Base-by-base conservation (phyloP, 2,888 invertebrate species). In the Ormyrus nitidulus region DNA sequence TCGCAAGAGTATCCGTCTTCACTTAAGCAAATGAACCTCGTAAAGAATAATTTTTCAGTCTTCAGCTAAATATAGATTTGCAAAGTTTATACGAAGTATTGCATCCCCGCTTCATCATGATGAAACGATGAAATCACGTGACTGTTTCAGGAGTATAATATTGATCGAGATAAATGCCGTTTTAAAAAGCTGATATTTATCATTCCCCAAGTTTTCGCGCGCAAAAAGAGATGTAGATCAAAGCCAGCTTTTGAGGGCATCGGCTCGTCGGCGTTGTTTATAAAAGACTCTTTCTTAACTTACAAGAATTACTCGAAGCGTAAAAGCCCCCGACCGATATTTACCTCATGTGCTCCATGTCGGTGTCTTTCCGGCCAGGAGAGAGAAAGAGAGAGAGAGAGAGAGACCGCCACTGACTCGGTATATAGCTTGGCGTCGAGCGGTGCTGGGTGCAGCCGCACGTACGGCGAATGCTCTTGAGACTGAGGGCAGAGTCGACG, bases 401-500 rank as follows among this genome's bases (percentile, higher is more conserved):
- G 19, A 19, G 19, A 19, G 1, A 13, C 49, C 7, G 34, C 6
- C 54, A 11, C 13, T 53, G 2, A n/a, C 56, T 44, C 11, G 11
- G 6, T 34, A 6, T 44, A 10, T n/a, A 34, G 56, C 19, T n/a
- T 10, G 19, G 34, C 66, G 13, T 9, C n/a, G 8, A 6, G 3
- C 13, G 13, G 9, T 11, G 19, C n/a, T n/a, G 79, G 83, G 80
- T 82, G 83, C 85, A 86, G 82, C 89, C 88, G 88, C 86, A 84
- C 88, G 84, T 84, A 85, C 85, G 85, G 83, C 84, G 84, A 87
- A 86, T 89, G 90, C 86, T 89, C 90, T 90, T 90, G 90, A 90
- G 90, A 90, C 90, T 90, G 90, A 89, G 86, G 87, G 83, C 86
- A 90, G 88, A 90, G 87, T 86, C 87, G 88, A 84, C 87, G 84